Percentiles rank a stretch among this genome's conserved stretches.
Conservation (phyloP, 1,140 invertebrate species). For the Planococcus citri region DNA sequence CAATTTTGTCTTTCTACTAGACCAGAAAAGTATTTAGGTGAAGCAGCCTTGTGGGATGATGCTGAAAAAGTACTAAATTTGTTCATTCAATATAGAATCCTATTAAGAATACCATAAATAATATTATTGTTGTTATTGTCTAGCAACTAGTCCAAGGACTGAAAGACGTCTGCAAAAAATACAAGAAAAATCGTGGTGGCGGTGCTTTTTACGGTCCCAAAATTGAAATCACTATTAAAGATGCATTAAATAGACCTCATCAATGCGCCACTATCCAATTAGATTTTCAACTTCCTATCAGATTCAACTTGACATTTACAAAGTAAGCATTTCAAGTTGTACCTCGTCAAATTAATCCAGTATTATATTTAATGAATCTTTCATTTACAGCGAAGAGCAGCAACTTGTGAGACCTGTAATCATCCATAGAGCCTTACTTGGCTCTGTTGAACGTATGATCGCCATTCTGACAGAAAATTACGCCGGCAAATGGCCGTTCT, state of each 20-base stretch:
- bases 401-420: slow-evolving; percentile 91
- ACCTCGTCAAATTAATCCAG: too few relatives aligned
- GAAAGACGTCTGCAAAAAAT: slow-evolving; percentile 69
- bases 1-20: slow-evolving; percentile 83
- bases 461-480: slow-evolving; percentile 94
- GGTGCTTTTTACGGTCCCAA: slow-evolving; percentile 99
- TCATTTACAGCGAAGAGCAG: slow-evolving; percentile 55
- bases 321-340: slow-evolving; percentile 49
- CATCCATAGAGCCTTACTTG: slow-evolving; percentile 92
- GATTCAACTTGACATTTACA: slow-evolving; percentile 76
- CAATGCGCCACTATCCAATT: slow-evolving; percentile 98
- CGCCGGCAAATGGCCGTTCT: slow-evolving; percentile 98
- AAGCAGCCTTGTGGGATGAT: slow-evolving; percentile 77
- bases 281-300: slow-evolving; percentile 91
- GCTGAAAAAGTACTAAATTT: slow-evolving; percentile 60
- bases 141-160: slow-evolving; percentile 72
- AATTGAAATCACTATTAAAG: slow-evolving; percentile 95
- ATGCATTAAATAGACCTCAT: slow-evolving; percentile 76
- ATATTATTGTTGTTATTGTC: slow-evolving; percentile 24
- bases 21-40: slow-evolving; percentile 90
- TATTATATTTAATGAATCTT: too few relatives aligned
- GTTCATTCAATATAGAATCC: background rate
- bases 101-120: background rate
- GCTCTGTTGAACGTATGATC: slow-evolving; percentile 96
- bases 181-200: slow-evolving; percentile 84